phyloP scores from a whole-genome alignment of 2,888 invertebrate species.

The Tolmerus cingulatus region DNA sequence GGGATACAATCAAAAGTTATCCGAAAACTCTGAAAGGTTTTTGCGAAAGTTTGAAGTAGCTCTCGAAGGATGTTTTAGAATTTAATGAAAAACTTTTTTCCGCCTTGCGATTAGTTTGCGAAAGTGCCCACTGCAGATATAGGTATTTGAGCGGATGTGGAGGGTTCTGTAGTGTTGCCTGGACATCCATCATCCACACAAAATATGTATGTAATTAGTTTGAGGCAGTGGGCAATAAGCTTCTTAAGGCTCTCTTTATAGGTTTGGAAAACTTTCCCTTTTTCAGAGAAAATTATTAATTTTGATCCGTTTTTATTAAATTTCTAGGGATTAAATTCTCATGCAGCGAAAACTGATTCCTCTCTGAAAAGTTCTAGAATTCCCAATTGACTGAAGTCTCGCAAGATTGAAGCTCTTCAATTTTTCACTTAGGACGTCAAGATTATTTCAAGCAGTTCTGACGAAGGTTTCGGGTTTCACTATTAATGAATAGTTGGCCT shows the following conservation, averaged over 20 bases:
- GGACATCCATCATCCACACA: background rate
- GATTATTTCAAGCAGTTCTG: background rate
- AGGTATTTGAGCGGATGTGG: background rate
- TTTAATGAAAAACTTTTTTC: conserved; percentile 36
- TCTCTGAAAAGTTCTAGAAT: background rate
- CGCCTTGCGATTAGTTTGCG: conserved; percentile 15
- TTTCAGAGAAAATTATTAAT: background rate
- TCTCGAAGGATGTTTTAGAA: conserved; percentile 31
- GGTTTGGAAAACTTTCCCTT: background rate
- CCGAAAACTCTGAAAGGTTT: conserved; percentile 19
- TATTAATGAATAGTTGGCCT: background rate
- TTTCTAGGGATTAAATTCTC: background rate
- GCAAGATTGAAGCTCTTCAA: background rate
- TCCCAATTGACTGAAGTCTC: background rate
- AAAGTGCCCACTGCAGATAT: conserved; percentile 35
- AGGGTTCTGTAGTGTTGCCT: background rate
- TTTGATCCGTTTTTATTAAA: background rate
- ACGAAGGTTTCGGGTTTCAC: background rate
- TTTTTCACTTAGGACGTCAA: background rate
- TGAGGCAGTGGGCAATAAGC: background rate
- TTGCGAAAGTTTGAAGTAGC: conserved; percentile 3
- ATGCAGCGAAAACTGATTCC: background rate
- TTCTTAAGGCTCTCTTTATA: background rate
- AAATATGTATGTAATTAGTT: background rate
- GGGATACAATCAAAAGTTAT: conserved; percentile 38